Base-by-base conservation (phyloP, 1,140 invertebrate species). In the Dendroctonus ponderosae region DNA sequence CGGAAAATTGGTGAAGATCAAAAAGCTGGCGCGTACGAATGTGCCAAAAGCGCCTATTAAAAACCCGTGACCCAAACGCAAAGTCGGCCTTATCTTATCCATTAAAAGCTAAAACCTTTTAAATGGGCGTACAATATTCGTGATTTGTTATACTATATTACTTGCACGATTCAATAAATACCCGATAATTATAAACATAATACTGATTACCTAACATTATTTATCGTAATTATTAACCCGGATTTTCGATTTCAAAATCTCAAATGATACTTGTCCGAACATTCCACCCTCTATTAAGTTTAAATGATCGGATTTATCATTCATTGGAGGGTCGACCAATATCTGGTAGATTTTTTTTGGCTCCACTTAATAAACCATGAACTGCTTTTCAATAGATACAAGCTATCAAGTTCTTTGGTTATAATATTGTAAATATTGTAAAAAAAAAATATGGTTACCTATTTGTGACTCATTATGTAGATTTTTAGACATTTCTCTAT, bases 161-260 rank as follows among this genome's bases (percentile, higher is more conserved):
- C 59, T 52, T 62, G 59, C 59, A 60, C 58, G 58, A 49, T 60
- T 60, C 58, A 60, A 60, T 60, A 60, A 60, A 60, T 60, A 60
- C 58, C 58, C 58, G 44, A 12, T 49, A 60, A 60, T 62, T 52
- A 62, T 62, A 62, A 53, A 50, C 62, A 60, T 60, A 48, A 60
- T 60, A 60, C 43, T 60, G 37, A 43, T 63, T 63, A 46, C 52
- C 38, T 53, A 63, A 54, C 51, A 46, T 48, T 56, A 63, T 63
- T 63, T 63, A 63, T 56, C 12, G 62, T 56, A 63, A 63, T 63
- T 63, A 63, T 63, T 63, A 63, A 63, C 62, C 62, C 41, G 56
- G 43, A 54, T 63, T 52, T 46, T 38, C 38, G 43, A 60, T 49
- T 60, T 60, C 37, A 15, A 48, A 60, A 60, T 15, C 41, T 7